These are phyloP conservation scores for Crypturellus tataupa DNA, from an alignment of 2,797 vertebrate species.

Conservation along the genomic window DNA sequence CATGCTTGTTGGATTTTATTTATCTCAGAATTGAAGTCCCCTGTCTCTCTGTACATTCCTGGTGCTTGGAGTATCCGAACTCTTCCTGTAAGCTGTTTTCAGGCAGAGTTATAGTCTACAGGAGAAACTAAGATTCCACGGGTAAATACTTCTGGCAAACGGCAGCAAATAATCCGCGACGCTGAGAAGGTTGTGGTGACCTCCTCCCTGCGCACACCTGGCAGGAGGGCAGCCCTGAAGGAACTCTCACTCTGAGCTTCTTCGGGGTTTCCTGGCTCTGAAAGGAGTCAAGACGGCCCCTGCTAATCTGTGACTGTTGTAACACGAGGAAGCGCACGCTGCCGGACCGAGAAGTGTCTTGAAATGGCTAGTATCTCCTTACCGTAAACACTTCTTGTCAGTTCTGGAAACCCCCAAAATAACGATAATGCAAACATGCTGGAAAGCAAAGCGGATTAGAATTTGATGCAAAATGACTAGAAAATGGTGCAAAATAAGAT, in stretches of 20 bases:
- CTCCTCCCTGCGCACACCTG: conserved; percentile 9
- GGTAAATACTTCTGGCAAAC: not conserved
- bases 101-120: conserved; percentile 6
- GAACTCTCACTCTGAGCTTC: not conserved
- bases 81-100: not conserved
- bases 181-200: not conserved
- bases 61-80: not conserved
- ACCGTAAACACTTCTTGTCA: not conserved
- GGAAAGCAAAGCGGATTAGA: conserved; percentile 4
- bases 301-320: not conserved
- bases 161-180: not conserved
- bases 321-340: not conserved
- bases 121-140: not conserved
- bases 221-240: not conserved
- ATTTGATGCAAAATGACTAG: not conserved
- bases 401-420: conserved; percentile 29
- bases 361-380: conserved; percentile 12
- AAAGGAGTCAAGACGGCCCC: not conserved
- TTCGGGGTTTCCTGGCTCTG: not conserved
- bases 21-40: not conserved
- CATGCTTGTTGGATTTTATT: not conserved
- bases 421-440: not conserved
- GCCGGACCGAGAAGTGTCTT: not conserved
- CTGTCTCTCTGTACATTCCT: not conserved
- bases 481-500: not conserved